Evolutionary conservation across 2,797 vertebrate species (phyloP), one percentile per base, ranked within the genome.

Genomic region (Hozukius guyotensis): DNA sequence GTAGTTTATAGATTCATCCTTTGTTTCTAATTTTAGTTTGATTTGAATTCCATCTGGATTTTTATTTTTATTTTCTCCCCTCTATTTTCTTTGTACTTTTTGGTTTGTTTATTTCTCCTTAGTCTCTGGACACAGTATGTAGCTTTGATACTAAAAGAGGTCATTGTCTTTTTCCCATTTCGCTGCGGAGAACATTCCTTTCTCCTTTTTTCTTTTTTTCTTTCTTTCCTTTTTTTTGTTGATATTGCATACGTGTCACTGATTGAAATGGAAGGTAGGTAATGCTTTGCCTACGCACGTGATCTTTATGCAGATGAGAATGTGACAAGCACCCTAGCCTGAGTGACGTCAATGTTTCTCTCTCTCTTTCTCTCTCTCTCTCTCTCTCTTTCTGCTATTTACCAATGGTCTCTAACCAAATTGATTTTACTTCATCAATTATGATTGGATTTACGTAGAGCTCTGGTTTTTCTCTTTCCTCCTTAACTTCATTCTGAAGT

Each of bases 251-350:
- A 97, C 98, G 97, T 96, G 97, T 97, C 96, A 96, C 96, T 98
- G 98, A 96, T 97, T 97, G 96, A 97, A 96, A 96, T 94, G 96
- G 87, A 99, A 99, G 98, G 98, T 99, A 99, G 98, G 98, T 99
- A 98, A 97, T 90, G 80, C 95, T 97, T 97, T 97, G 94, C 97
- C 97, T 97, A 95, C 96, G 97, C 97, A 97, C 97, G 96, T 97
- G 97, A 97, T 97, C 96, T 97, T 97, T 94, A 96, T 98, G 96
- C 97, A 98, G 97, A 98, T 96, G 96, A 98, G 98, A 98, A 97
- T 98, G 97, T 98, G 94, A 96, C 95, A 98, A 98, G 96, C 97
- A 98, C 97, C 96, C 96, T 97, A 98, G 98, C 97, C 98, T 99
- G 94, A 94, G 94, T 95, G 97, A 98, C 96, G 95, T 97, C 96